Percentiles rank a stretch among this genome's conserved stretches.
Evolutionary conservation across 1,140 invertebrate species (phyloP).

Genomic region (Zaprionus davidi): DNA sequence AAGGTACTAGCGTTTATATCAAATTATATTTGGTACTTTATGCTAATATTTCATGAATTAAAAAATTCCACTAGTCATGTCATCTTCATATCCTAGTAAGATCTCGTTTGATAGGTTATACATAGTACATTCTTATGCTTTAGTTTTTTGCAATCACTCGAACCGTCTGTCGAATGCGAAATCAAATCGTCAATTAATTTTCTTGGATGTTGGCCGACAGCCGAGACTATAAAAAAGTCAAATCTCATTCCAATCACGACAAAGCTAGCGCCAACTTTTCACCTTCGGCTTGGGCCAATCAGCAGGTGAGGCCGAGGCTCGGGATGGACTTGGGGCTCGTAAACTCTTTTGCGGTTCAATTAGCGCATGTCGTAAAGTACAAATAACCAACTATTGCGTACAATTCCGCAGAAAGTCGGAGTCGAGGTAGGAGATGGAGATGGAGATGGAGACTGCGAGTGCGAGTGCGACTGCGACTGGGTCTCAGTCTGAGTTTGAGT

Average conservation of each 20-base stretch:
- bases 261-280: slow-evolving; percentile 45
- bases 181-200: slow-evolving; percentile 33
- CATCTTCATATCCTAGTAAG: background rate
- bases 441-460: too few relatives aligned
- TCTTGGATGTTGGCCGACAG: slow-evolving; percentile 45
- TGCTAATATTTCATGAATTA: background rate
- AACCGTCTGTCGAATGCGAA: slow-evolving; percentile 8
- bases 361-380: slow-evolving; percentile 80
- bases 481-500: slow-evolving; percentile 5
- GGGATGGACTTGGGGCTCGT: slow-evolving; percentile 45
- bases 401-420: slow-evolving; percentile 53
- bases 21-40: too few relatives aligned
- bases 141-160: background rate
- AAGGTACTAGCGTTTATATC: too few relatives aligned
- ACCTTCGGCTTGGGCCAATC: slow-evolving; percentile 54
- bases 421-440: slow-evolving; percentile 7
- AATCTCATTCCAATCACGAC: slow-evolving; percentile 45
- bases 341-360: slow-evolving; percentile 73
- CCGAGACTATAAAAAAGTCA: slow-evolving; percentile 25
- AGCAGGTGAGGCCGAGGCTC: slow-evolving; percentile 39
- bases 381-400: slow-evolving; percentile 69
- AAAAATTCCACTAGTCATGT: background rate
- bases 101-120: background rate
- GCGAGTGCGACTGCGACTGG: background rate
- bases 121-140: background rate